phyloP scores from a whole-genome alignment of 2,888 invertebrate genomes.

The Netelia virgata region DNA sequence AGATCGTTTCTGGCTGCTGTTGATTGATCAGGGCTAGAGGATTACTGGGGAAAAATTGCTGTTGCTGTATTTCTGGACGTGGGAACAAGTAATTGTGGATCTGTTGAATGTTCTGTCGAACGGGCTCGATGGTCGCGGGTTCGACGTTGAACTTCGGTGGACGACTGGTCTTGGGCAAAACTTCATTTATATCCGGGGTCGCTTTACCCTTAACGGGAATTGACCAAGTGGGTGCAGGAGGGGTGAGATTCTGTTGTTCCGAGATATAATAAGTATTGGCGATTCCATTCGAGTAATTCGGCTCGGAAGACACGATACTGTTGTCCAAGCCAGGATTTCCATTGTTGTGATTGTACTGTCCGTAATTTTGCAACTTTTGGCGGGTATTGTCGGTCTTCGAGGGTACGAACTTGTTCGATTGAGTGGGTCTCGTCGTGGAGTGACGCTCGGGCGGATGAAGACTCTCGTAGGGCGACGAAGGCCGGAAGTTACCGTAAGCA shows the following conservation, averaged over 20 bases:
- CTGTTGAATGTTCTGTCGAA: constrained; percentile 66
- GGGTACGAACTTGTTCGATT: constrained; percentile 73
- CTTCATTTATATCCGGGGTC: constrained; percentile 80
- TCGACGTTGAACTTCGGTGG: constrained; percentile 79
- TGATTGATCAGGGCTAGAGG: constrained; percentile 71
- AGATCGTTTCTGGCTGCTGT: constrained; percentile 74
- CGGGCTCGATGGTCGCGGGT: constrained; percentile 1
- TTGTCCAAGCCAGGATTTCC: constrained; percentile 52
- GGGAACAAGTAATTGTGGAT: constrained; percentile 76
- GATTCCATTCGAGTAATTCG: constrained; percentile 51
- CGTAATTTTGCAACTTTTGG: constrained; percentile 44
- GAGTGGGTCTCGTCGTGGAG: constrained; percentile 70
- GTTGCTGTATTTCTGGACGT: constrained; percentile 72
- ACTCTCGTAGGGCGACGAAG: constrained; percentile 78
- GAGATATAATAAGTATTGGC: constrained; percentile 77
- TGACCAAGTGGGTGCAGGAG: constrained; percentile 73
- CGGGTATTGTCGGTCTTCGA: constrained; percentile 62
- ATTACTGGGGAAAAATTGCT: constrained; percentile 66
- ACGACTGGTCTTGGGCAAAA: constrained; percentile 78
- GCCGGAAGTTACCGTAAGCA: constrained; percentile 76
- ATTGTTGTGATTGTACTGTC: constrained; percentile 29
- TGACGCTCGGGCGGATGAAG: constrained; percentile 75
- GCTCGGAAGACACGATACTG: constrained; percentile 48
- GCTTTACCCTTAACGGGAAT: constrained; percentile 69
- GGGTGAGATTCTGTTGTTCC: constrained; percentile 76